Evolutionary conservation across 2,888 invertebrate species (phyloP), one percentile per base, ranked within the genome.

Genomic region (Brassicogethes aeneus): DNA sequence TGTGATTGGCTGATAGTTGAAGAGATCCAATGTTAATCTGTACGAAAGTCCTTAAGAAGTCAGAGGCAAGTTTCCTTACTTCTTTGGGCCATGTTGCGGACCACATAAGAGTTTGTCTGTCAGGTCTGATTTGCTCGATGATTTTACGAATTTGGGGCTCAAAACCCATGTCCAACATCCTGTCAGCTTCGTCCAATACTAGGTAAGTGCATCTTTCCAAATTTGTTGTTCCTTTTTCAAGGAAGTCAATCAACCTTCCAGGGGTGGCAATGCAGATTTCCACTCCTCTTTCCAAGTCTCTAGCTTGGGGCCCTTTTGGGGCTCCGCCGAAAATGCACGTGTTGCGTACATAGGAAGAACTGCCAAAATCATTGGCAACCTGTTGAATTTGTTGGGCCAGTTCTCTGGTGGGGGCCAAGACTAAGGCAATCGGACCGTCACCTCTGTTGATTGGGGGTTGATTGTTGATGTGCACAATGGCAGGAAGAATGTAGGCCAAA

Each of bases 41-140:
- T 39, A 88, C 78, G 61, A 91, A 93, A 58, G 92, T 85, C 41
- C 79, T 80, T 12, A 96, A 74, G 65, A 94, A 97, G 62, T 96
- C 95, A 58, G 89, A 85, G 12, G 96, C 96, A 46, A 97, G 70
- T 55, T 84, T 82, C 48, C 85, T 77, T 2, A 96, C 95, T 73
- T 96, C 95, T 60, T 91, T 93, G 0, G 96, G 96, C 96, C 96
- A 97, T 12, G 96, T 97, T 0, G 96, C 96, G 50, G 93, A 93
- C 91, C 94, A 97, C 96, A 97, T 97, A 31, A 96, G 74, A 8
- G 92, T 93, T 69, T 97, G 96, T 57, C 96, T 74, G 62, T 95
- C 93, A 12, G 93, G 93, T 51, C 93, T 75, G 56, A 94, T 91
- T 68, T 94, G 93, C 61, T 89, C 88, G 53, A 94, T 79, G 56